Conservation (phyloP, 2,113 vertebrate genomes). For the Corythornis cristatus region DNA sequence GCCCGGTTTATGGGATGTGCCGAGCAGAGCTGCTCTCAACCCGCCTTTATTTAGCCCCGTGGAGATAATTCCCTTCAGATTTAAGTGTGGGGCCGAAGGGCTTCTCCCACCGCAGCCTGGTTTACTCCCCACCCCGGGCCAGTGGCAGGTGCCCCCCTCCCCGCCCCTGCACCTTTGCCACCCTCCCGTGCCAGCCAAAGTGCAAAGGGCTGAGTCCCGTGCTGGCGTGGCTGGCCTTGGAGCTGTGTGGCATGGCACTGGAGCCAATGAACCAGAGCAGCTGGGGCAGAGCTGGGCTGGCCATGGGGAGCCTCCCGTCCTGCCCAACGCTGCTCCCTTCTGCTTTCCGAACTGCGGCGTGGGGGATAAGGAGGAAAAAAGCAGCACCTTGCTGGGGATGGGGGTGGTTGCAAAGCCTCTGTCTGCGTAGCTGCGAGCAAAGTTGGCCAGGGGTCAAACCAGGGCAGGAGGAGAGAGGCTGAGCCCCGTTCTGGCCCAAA, state of each 20-base stretch:
- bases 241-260: background rate
- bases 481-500: background rate
- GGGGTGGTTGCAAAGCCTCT: fast-evolving
- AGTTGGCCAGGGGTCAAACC: background rate
- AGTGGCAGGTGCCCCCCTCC: background rate
- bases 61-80: background rate
- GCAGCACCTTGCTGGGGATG: fast-evolving
- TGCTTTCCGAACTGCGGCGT: fast-evolving
- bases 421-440: fast-evolving
- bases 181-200: background rate
- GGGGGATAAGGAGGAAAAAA: background rate
- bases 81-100: background rate
- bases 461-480: background rate
- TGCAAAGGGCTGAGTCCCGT: constrained; percentile 43
- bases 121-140: background rate
- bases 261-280: background rate
- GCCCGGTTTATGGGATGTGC: background rate
- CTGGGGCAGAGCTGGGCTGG: background rate
- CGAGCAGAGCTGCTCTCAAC: background rate
- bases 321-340: fast-evolving
- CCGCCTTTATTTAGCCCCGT: background rate
- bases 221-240: background rate
- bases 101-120: background rate
- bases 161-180: background rate
- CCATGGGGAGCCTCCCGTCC: fast-evolving